These are phyloP conservation scores for Malurus leucopterus DNA, from an alignment of 2,797 vertebrate species.

Conservation along the genomic window DNA sequence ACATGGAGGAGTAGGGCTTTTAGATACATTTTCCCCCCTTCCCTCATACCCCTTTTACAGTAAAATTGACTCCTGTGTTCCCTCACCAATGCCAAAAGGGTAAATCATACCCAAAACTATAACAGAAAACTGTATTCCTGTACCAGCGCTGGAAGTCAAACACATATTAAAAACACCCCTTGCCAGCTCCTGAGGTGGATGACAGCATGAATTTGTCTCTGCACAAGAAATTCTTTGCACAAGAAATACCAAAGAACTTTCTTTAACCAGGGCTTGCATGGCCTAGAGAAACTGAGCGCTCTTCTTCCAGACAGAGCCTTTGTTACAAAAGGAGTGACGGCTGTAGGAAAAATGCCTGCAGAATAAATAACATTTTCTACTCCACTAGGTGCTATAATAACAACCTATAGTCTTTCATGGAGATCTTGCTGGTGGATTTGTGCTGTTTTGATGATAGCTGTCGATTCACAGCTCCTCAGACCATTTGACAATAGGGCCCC, in stretches of 20 bases:
- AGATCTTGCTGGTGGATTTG: slow-evolving; percentile 39
- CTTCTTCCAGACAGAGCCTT: not conserved
- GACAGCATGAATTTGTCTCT: not conserved
- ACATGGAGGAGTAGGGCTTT: not conserved
- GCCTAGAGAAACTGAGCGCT: not conserved
- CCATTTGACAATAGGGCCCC: not conserved
- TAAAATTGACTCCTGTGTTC: not conserved
- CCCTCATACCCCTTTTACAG: not conserved
- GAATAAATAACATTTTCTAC: slow-evolving; percentile 36
- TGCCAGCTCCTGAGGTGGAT: not conserved
- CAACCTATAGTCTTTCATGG: slow-evolving; percentile 9
- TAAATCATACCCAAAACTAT: not conserved
- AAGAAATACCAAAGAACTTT: not conserved
- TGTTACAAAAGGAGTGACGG: not conserved
- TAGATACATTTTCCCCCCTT: not conserved
- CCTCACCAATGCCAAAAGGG: not conserved
- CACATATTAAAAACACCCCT: rapidly evolving
- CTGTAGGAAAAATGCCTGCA: not conserved
- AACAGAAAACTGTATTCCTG: not conserved
- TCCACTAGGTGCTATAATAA: slow-evolving; percentile 45
- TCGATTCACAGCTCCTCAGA: slow-evolving; percentile 9
- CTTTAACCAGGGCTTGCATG: not conserved
- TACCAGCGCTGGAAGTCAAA: not conserved
- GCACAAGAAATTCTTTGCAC: not conserved
- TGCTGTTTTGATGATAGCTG: slow-evolving; percentile 47